Base-by-base conservation (phyloP, 2,888 invertebrate species). In the Eurois occulta region DNA sequence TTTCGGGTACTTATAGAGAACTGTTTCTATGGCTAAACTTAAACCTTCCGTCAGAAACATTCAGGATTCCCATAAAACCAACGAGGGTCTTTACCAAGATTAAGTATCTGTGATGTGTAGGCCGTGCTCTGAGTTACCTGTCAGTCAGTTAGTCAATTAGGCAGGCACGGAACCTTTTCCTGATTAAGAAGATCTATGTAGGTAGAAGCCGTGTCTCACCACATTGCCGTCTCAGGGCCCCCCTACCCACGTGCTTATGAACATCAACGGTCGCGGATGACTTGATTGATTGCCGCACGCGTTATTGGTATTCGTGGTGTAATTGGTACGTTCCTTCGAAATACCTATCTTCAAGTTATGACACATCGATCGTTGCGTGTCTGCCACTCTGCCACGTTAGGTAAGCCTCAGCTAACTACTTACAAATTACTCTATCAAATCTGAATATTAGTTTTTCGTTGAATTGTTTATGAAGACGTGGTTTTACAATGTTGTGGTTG, bases 251-350 rank as follows among this genome's bases (percentile, higher is more conserved):
- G 77, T 80, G 85, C 87, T 81, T 81, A 78, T 60, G 89, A 87
- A 72, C 86, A 88, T 85, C 86, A 83, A 74, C 78, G 79, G 91
- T 88, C 79, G 80, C 89, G 91, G 90, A 90, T 91, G 89, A 87
- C 78, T 91, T 89, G 87, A 81, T 81, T 86, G 88, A 90, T 90
- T 91, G 90, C 90, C 80, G 79, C 90, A 89, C 77, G 80, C 79
- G 77, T 77, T 86, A 86, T 87, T 89, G 79, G 84, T 86, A 87
- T 87, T 82, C 76, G 86, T 87, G 86, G 84, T 87, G 89, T 90
- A 89, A 89, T 86, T 88, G 83, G 87, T 87, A 81, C 87, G 76
- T 79, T 81, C 75, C 77, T 70, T 74, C 77, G 80, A 84, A 84
- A 88, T 87, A 81, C 80, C 85, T 83, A 85, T 86, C 86, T 86